Conservation (phyloP, 2,797 vertebrate species). For the Mallotus villosus region DNA sequence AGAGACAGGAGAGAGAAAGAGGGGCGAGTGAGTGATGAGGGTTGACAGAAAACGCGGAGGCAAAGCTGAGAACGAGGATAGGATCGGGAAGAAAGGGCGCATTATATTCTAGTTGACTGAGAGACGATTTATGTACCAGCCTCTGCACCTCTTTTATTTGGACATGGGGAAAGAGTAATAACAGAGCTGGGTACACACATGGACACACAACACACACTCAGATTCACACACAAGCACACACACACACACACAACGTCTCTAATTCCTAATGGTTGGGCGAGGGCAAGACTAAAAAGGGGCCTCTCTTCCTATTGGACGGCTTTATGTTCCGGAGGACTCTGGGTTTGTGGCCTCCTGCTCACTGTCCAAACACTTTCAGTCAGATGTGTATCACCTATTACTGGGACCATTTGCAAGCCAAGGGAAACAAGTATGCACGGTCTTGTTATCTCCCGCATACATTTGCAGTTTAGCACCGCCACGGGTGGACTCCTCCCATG, state of each 20-base stretch:
- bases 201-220: not conserved
- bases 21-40: conserved; percentile 24
- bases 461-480: conserved; percentile 53
- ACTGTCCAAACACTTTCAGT: conserved; percentile 87
- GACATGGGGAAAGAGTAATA: conserved; percentile 78
- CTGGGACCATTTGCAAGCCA: conserved; percentile 50
- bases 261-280: conserved; percentile 66
- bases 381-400: conserved; percentile 32
- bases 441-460: conserved; percentile 57
- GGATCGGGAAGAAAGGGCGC: conserved; percentile 60
- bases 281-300: conserved; percentile 62
- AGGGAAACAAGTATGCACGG: conserved; percentile 55
- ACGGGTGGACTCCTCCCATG: conserved; percentile 27
- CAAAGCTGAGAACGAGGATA: conserved; percentile 50
- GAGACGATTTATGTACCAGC: conserved; percentile 77
- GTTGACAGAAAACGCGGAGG: conserved; percentile 14
- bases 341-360: conserved; percentile 78
- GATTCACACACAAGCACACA: conserved; percentile 10
- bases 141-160: conserved; percentile 51
- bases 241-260: not conserved
- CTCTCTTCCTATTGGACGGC: conserved; percentile 72
- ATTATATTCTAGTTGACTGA: conserved; percentile 77
- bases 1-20: conserved; percentile 10
- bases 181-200: conserved; percentile 55
- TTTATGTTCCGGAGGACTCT: conserved; percentile 82